Base-by-base conservation (phyloP, 2,113 vertebrate genomes). In the Cyanocitta stelleri region DNA sequence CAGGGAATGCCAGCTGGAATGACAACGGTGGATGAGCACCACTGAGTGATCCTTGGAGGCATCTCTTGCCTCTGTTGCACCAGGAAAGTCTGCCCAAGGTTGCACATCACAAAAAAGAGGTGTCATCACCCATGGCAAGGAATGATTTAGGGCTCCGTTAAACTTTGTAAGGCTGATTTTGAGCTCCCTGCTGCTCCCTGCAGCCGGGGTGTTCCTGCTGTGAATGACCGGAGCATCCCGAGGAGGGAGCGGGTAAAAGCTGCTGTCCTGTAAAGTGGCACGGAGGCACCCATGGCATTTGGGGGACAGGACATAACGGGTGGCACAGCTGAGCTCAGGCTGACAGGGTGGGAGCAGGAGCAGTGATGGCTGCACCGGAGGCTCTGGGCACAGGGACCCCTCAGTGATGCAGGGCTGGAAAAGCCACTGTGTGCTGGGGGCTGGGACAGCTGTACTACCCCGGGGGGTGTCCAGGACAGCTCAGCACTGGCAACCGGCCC, bases 241-340 rank as follows among this genome's bases (percentile, higher is more conserved):
- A 54, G 71, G n/a, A 7, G 46, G 0, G 0, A 26, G 0, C 0
- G 2, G 67, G 56, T 3, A 5, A 68, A 37, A 3, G 14, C 26
- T 63, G 80, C 44, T 15, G 51, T 5, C 16, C 54, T 10, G 5
- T 3, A 1, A 4, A 16, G 8, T 2, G 20, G 13, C 43, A 23
- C 35, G 5, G 43, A 7, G n/a, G 54, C 19, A 16, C 7, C 16
- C 2, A 6, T 48, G 71, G 9, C 44, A 14, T 32, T 3, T 52
- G 39, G 55, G 48, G 66, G 35, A 32, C 58, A 35, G 56, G 13
- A 30, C 39, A 9, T 0, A 23, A 8, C 0, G 8, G 10, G 43
- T 39, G 61, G 13, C 59, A 35, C 7, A 26, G 15, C 52, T 0
- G 5, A 16, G 15, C 26, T 10, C 43, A 32, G 54, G 23, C 27